Percentiles rank a stretch among this genome's conserved stretches.
Evolutionary conservation across 2,113 vertebrate species (phyloP).

Genomic region (Sprattus sprattus): DNA sequence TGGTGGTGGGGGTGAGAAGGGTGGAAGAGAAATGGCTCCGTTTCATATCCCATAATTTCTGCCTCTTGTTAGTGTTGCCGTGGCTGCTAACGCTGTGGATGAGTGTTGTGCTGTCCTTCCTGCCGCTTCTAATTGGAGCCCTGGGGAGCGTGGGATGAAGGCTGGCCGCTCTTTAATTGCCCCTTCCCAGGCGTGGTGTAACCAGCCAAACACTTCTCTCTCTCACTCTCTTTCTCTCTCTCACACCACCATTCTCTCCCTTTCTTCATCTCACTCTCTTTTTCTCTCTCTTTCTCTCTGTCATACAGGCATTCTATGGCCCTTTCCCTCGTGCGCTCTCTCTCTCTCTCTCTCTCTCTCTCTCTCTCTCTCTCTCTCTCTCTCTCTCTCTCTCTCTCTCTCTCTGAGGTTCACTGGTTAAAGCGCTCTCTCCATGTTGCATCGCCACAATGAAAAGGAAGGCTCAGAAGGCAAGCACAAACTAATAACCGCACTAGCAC

Average conservation of each 20-base stretch:
- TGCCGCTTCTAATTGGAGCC: slow-evolving; percentile 56
- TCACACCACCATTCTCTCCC: slow-evolving; percentile 30
- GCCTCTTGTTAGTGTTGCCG: slow-evolving; percentile 53
- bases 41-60: slow-evolving; percentile 58
- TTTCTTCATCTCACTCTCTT: neutral
- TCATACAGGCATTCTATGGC: neutral
- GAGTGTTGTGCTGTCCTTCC: slow-evolving; percentile 52
- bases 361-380: slow-evolving; percentile 18
- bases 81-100: slow-evolving; percentile 41
- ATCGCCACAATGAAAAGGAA: slow-evolving; percentile 33
- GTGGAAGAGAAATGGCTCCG: slow-evolving; percentile 41
- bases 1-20: neutral
- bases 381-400: slow-evolving; percentile 18
- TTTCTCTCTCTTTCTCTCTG: slow-evolving; percentile 30
- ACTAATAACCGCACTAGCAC: slow-evolving; percentile 42
- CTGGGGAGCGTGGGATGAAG: slow-evolving; percentile 48
- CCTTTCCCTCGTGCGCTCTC: neutral
- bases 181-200: slow-evolving; percentile 50
- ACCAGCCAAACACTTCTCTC: slow-evolving; percentile 47
- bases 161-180: slow-evolving; percentile 55
- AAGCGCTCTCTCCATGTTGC: slow-evolving; percentile 30
- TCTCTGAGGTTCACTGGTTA: slow-evolving; percentile 34
- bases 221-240: slow-evolving; percentile 26
- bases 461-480: slow-evolving; percentile 41
- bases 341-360: slow-evolving; percentile 26